Conservation (phyloP, 2,113 vertebrate species). For the Rattus rattus region DNA sequence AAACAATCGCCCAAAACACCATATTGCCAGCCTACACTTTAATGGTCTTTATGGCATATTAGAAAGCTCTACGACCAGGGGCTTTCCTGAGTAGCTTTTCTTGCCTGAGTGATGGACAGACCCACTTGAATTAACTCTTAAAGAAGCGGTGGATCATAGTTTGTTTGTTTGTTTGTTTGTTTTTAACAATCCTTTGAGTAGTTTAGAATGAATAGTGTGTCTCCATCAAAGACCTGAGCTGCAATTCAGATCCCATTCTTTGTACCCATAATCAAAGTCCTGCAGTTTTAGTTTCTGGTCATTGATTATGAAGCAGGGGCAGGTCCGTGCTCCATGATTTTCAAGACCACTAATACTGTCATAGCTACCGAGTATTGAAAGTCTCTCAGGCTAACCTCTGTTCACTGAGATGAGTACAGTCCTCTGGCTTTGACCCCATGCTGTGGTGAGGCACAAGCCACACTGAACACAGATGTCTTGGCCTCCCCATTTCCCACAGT, state of each 20-base stretch:
- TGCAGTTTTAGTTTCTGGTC: not conserved
- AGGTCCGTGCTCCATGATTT: not conserved
- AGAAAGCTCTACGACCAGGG: not conserved
- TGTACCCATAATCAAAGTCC: not conserved
- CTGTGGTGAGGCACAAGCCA: not conserved
- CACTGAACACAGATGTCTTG: too few relatives aligned
- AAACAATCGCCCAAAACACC: not conserved
- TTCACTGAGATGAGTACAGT: rapidly evolving
- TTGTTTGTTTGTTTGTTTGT: not conserved
- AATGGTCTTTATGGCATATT: not conserved
- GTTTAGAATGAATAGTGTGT: not conserved
- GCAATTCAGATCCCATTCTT: not conserved
- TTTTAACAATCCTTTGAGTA: not conserved
- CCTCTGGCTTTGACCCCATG: not conserved
- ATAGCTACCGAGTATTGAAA: not conserved
- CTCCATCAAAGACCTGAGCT: not conserved
- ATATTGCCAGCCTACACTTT: not conserved
- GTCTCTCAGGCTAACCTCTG: too few relatives aligned
- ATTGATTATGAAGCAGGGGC: not conserved
- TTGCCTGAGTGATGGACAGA: not conserved
- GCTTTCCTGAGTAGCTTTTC: not conserved
- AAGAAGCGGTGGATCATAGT: not conserved
- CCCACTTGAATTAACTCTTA: not conserved
- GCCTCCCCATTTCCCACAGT: not conserved
- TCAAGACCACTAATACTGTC: not conserved